Evolutionary conservation across 92 coral and sea anemone species (phyloP), one percentile per base, ranked within the genome.

Genomic region (Umimayanthus chanpuru): DNA sequence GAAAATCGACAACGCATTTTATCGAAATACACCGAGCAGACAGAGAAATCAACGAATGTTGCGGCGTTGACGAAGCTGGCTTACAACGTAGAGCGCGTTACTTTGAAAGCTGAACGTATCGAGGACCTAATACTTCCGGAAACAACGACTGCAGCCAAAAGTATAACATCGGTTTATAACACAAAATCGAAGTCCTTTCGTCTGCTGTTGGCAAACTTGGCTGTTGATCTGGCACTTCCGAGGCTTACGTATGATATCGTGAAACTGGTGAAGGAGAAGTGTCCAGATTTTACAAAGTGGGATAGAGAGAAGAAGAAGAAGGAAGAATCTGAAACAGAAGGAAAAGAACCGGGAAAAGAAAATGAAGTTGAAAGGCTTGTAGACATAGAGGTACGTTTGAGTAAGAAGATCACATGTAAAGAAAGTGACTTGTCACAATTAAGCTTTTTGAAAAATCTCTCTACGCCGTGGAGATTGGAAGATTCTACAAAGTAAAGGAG

Each of bases 151-250:
- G 44, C 38, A 44, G 64, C 65, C 11, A 83, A 83, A 74, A 43
- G 7, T 26, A 14, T 83, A 25, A 44, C 26, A 6, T 25, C 66
- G 15, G 87, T 28, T 12, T 68, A 68, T 50, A 67, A 21, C 2
- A 70, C 28, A n/a, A 82, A 71, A 68, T 30, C 73, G 11, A 82
- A 47, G 56, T 26, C 65, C 4, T 47, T 21, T 5, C 87, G 87
- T 67, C 87, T 7, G 4, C 4, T 68, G 25, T 32, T 83, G 32
- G 50, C 78, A 71, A 50, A 47, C 74, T 85, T 91, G 79, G 91
- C 91, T 40, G 67, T 70, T 50, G 89, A 89, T 47, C 73, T 91
- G 49, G 91, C 75, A 50, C 49, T 84, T 56, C 89, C 93, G n/a
- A 85, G 85, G 76, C 74, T 91, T 40, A 64, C 86, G 64, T 61